Evolutionary conservation across 2,797 vertebrate genomes (phyloP), one percentile per base, ranked within the genome.

Genomic region (Rhadinocentrus ornatus): DNA sequence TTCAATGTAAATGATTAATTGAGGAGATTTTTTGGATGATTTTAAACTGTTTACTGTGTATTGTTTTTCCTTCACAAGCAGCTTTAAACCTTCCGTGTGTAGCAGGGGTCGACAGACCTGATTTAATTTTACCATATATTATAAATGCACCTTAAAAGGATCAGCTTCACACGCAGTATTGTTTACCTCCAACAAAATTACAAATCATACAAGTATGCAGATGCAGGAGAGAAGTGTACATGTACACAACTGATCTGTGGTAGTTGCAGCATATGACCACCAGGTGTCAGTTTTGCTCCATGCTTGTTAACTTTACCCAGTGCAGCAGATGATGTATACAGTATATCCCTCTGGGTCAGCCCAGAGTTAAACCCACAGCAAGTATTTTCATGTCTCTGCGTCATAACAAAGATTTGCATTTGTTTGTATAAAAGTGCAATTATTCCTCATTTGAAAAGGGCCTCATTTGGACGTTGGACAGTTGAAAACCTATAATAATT

Each of bases 271-370:
- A 4, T 2, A 0, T 8, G 15, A 32, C 89, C 89, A 88, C 81
- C 29, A 86, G 88, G 77, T 86, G 91, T 80, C 91, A 86, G 58
- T 78, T 0, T 66, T 7, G 67, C 65, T 75, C 78, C 69, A 26
- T 48, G 46, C 31, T 18, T 29, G 5, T 53, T n/a, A 31, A 31
- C 34, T 52, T 32, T 11, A 12, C 8, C 2, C 12, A 15, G 4
- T 18, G 13, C 6, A 65, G 9, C 68, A 62, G n/a, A 20, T 27
- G 2, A 41, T 56, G 75, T 62, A 55, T 61, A 46, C n/a, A n/a
- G n/a, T n/a, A n/a, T n/a, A 32, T 32, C 31, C 69, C 35, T 67
- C 48, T 20, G 55, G 52, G 29, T 77, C 69, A 55, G 24, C 71
- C 72, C 59, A 76, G 76, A 66, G 75, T 73, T 75, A 61, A 77